Evolutionary conservation across 2,888 invertebrate genomes (phyloP), one percentile per base, ranked within the genome.

Genomic region (Baccha elongata): DNA sequence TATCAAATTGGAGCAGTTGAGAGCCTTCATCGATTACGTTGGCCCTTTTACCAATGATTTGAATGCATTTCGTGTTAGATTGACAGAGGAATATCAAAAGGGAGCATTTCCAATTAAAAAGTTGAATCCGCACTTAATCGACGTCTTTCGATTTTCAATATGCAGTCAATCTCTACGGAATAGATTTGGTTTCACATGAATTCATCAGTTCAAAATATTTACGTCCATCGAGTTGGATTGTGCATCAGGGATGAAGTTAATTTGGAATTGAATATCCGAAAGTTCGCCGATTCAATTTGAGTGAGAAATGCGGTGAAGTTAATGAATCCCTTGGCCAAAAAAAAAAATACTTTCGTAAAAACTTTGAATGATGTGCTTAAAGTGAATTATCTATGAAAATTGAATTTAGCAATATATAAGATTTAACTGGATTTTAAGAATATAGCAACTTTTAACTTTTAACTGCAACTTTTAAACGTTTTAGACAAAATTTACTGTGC

Each of bases 1-100:
- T 76, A 76, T 76, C 76, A 64, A 71, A 64, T 76, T 76, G 58
- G 64, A 32, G 62, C 42, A 55, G 76, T 50, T 76, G 76, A 76
- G 71, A 76, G 76, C 71, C 62, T 76, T 55, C 76, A 71, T 76
- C 64, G 55, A 71, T 76, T 76, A 69, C 26, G 46, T 69, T 48
- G 23, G 32, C 17, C 42, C 48, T 35, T 53, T 65, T 40, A 35
- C 67, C 11, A 58, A 35, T 21, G 68, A 46, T 48, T 21, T 46
- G 37, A 21, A 46, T 64, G 62, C 69, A 69, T 48, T 48, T 73
- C 23, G n/a, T 8, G 53, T 21, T 35, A 11, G 35, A 23, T 23
- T 15, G 23, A 40, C 8, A 40, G 40, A 58, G 13, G 6, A 15
- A 26, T 37, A 46, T 15, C 19, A 21, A 13, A 17, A 37, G 23